phyloP scores from a whole-genome alignment of 2,797 vertebrate genomes.

The Neomorphus geoffroyi region DNA sequence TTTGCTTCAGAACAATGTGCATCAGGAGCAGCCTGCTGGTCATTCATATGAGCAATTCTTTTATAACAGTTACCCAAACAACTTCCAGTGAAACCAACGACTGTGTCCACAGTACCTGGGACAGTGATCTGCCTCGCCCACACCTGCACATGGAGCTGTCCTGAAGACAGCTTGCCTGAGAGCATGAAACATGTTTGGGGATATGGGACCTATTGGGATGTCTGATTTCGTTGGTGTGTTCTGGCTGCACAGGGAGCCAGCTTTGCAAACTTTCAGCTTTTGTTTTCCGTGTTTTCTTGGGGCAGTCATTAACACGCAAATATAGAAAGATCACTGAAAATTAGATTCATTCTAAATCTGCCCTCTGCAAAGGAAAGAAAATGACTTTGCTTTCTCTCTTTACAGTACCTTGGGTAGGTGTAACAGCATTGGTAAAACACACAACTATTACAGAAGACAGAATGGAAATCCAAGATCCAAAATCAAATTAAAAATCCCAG shows the following conservation, averaged over 20 bases:
- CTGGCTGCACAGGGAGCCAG: background rate
- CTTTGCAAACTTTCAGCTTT: background rate
- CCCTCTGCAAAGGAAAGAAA: background rate
- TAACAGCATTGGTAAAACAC: background rate
- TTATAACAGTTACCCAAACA: background rate
- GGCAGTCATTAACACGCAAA: background rate
- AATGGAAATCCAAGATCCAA: background rate
- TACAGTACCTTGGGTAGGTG: background rate
- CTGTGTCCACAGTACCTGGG: rapidly evolving
- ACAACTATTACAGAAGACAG: background rate
- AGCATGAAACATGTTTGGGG: rapidly evolving
- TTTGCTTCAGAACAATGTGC: background rate
- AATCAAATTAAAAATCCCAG: background rate
- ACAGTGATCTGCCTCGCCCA: background rate
- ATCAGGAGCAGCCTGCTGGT: background rate
- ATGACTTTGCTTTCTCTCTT: background rate
- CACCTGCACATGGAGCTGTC: background rate
- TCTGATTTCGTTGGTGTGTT: background rate
- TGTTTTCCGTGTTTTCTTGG: background rate
- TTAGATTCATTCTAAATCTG: background rate
- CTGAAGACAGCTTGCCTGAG: background rate
- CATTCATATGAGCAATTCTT: background rate
- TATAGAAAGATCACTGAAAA: background rate
- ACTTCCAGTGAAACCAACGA: rapidly evolving
- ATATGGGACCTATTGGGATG: background rate